phyloP scores from a whole-genome alignment of 1,140 invertebrate genomes.

The Ceratina australensis region DNA sequence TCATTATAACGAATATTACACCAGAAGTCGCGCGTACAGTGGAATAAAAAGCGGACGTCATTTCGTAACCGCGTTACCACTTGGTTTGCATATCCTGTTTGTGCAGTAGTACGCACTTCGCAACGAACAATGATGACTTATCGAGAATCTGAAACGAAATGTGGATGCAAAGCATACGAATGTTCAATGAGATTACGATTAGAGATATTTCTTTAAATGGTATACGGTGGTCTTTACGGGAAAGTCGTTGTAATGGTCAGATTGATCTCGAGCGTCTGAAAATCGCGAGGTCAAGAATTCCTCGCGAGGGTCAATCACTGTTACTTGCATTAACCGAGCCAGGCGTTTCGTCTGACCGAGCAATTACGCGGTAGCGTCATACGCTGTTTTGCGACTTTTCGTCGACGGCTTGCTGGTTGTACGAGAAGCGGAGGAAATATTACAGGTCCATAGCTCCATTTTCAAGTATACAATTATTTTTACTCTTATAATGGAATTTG shows the following conservation, averaged over 20 bases:
- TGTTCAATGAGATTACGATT: not conserved
- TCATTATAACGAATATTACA: not conserved
- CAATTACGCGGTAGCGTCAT: not conserved
- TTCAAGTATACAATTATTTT: too few species aligned
- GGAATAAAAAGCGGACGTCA: not conserved
- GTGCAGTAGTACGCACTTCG: not conserved
- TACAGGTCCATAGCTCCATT: not conserved
- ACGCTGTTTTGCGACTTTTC: not conserved
- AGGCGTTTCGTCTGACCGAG: slow-evolving; percentile 40
- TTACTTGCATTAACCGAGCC: slow-evolving; percentile 42
- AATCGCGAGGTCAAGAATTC: slow-evolving; percentile 55
- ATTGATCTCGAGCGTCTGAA: slow-evolving; percentile 48
- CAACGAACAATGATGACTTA: slow-evolving; percentile 19
- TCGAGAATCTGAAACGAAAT: slow-evolving; percentile 18
- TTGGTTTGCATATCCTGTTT: slow-evolving; percentile 24
- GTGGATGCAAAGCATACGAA: not conserved
- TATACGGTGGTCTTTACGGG: not conserved
- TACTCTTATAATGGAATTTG: too few species aligned
- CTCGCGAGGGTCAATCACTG: slow-evolving; percentile 59
- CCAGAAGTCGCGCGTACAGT: too few species aligned
- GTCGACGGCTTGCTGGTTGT: not conserved
- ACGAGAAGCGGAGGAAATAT: not conserved
- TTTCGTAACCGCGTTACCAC: slow-evolving; percentile 1
- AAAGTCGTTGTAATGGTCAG: slow-evolving; percentile 12
- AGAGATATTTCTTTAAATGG: not conserved